Evolutionary conservation across 2,113 vertebrate species (phyloP).

Genomic region (Daubentonia madagascariensis): DNA sequence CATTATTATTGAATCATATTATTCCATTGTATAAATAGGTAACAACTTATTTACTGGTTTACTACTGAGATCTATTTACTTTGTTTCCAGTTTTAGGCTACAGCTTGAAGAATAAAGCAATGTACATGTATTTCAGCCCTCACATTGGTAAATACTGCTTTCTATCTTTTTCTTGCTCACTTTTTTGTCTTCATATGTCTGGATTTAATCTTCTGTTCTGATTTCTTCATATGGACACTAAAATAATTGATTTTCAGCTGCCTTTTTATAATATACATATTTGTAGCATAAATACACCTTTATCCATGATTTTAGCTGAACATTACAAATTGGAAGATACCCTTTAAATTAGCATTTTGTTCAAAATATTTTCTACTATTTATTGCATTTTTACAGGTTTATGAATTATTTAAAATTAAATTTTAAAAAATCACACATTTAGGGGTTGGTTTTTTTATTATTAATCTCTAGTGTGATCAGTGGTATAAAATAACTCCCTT

Average conservation of each 20-base stretch:
- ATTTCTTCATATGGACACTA: not conserved
- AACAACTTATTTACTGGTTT: not conserved
- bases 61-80: not conserved
- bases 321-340: not conserved
- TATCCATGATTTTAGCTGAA: not conserved
- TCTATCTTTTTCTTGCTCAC: not conserved
- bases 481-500: no score
- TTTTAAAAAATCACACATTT: not conserved
- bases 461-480: no score
- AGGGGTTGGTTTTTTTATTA: no score
- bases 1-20: not conserved
- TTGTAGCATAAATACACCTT: not conserved
- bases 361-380: not conserved
- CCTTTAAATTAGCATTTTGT: not conserved
- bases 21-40: not conserved
- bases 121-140: not conserved
- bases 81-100: not conserved
- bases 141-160: not conserved
- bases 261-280: no score
- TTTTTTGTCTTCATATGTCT: no score
- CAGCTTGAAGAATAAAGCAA: not conserved
- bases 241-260: not conserved
- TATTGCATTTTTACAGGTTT: not conserved
- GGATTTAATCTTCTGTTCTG: not conserved
- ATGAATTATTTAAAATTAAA: not conserved